Evolutionary conservation across 2,888 invertebrate species (phyloP), one percentile per base, ranked within the genome.

Genomic region (Calameuta filiformis): DNA sequence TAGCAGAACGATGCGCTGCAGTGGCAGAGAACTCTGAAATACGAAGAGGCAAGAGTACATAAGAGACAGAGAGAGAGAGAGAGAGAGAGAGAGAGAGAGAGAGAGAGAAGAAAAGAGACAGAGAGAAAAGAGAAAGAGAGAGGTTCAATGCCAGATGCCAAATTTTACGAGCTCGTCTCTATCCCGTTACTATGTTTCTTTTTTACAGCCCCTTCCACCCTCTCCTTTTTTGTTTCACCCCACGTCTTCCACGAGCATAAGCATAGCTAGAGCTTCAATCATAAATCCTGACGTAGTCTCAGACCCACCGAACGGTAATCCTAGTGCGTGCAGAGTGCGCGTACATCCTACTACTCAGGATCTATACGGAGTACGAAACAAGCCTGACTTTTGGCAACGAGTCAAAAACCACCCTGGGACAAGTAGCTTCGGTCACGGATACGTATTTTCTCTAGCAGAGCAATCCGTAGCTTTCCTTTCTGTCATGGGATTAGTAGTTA

Each of bases 211-310:
- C 56, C 73, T 68, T 69, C 75, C 56, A 68, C 68, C 34, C 69
- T 34, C 56, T 30, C 69, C 37, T 15, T 37, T 68, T 33, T 75
- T 35, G 35, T 68, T 75, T 69, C 77, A 35, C 80, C 81, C 75
- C 79, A 81, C 81, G 84, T 85, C 86, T 86, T 83, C 82, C 86
- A 80, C 81, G 85, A 82, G 23, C 23, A 82, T 82, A 79, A 85
- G 85, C 85, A 83, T 56, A 23, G 56, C 56, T 56, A 9, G 81
- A 86, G 85, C 85, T 85, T 87, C 88, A 85, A 87, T 88, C 88
- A 87, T 88, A 88, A 88, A 87, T 88, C 84, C 87, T 81, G 83
- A 84, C 85, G 82, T 82, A 83, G 85, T 83, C 85, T 83, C 79
- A 40, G 69, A 74, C 56, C 71, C 15, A 71, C 56, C 73, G 82